These are phyloP conservation scores for Amblyraja radiata DNA, from an alignment of 2,797 vertebrate species.

Conservation along the genomic window DNA sequence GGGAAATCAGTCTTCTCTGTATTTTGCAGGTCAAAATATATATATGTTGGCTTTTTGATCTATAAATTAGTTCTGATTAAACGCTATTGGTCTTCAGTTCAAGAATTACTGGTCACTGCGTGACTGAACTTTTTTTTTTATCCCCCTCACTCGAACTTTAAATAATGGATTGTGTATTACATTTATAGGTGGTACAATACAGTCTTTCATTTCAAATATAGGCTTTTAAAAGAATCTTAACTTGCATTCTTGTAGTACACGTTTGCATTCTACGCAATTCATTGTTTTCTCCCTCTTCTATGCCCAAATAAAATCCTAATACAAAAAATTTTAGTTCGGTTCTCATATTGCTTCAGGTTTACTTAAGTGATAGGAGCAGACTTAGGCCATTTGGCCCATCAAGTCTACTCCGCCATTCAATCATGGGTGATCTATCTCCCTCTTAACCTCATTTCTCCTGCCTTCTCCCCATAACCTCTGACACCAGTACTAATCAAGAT, in stretches of 20 bases:
- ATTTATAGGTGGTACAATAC: neutral
- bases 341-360: neutral
- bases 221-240: neutral
- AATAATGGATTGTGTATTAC: neutral
- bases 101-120: neutral
- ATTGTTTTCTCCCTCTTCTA: neutral
- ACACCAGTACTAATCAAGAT: no score
- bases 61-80: neutral
- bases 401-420: no score
- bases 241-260: neutral
- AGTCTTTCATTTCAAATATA: neutral
- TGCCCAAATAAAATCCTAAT: neutral
- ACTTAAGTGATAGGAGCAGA: neutral
- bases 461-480: no score
- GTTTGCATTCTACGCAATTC: neutral
- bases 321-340: neutral
- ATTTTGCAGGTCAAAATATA: neutral
- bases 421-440: no score
- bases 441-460: no score
- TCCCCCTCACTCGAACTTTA: neutral
- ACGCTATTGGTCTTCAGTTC: neutral
- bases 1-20: neutral
- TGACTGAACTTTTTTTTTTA: no score
- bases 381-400: no score
- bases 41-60: neutral